Conservation (phyloP, 2,888 invertebrate genomes). For the Diaphora mendica region DNA sequence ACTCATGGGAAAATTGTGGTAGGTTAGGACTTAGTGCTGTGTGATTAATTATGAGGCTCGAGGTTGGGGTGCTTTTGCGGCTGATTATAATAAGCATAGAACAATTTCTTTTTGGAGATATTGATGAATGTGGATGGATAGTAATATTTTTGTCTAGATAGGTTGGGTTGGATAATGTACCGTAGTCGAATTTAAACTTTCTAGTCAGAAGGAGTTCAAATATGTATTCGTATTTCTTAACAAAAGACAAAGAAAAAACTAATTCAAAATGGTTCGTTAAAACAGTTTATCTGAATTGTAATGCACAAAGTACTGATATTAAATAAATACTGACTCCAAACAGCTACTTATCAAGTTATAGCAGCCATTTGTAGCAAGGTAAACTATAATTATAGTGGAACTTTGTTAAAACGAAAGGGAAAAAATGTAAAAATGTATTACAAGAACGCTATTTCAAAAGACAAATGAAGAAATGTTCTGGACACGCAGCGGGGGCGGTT, state of each 20-base stretch:
- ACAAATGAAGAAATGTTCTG: constrained; percentile 80
- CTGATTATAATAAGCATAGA: neutral
- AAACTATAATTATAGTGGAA: constrained; percentile 76
- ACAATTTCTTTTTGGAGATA: neutral
- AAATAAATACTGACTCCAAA: constrained; percentile 45
- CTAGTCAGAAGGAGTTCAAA: no score
- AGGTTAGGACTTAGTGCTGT: constrained; percentile 70
- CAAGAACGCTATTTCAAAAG: constrained; percentile 65
- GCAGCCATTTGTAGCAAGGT: constrained; percentile 46
- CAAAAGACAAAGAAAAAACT: neutral
- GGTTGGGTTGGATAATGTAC: no score
- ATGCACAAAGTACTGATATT: constrained; percentile 29
- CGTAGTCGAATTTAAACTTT: no score
- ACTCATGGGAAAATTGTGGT: constrained; percentile 80
- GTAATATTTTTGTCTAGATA: no score
- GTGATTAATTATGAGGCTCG: constrained; percentile 15
- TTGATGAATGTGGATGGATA: no score
- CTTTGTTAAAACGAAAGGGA: constrained; percentile 64
- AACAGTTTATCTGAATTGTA: constrained; percentile 15
- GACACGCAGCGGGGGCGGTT: constrained; percentile 73
- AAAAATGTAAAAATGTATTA: constrained; percentile 56
- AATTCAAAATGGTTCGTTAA: neutral
- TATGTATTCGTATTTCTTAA: neutral
- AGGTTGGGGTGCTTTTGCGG: constrained; percentile 2
- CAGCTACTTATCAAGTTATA: constrained; percentile 51